Evolutionary conservation across 2,888 invertebrate genomes (phyloP).

Genomic region (Ectemnius lituratus): DNA sequence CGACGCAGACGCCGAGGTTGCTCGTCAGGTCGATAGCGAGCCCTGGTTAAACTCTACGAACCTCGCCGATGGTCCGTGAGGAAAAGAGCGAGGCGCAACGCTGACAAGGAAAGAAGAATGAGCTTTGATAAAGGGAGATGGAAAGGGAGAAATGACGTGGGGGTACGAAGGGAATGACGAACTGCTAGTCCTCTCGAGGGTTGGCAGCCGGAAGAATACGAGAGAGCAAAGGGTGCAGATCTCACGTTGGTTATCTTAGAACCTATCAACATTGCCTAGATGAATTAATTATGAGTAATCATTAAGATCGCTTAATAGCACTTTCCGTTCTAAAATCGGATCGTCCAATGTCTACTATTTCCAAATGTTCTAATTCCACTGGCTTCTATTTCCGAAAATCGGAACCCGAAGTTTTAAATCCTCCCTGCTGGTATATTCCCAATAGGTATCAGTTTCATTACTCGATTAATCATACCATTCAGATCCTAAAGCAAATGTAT

Average conservation of each 20-base stretch:
- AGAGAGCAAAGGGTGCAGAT: slow-evolving; percentile 12
- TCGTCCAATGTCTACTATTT: slow-evolving; percentile 43
- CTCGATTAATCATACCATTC: no score
- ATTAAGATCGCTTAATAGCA: slow-evolving; percentile 60
- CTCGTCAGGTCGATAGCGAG: slow-evolving; percentile 76
- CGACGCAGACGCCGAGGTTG: slow-evolving; percentile 73
- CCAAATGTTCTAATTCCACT: slow-evolving; percentile 22
- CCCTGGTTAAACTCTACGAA: slow-evolving; percentile 75
- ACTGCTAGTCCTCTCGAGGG: slow-evolving; percentile 16
- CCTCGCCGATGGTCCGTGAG: slow-evolving; percentile 69
- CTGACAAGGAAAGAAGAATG: slow-evolving; percentile 20
- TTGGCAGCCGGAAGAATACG: not conserved
- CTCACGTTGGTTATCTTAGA: slow-evolving; percentile 30
- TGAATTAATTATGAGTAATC: slow-evolving; percentile 71
- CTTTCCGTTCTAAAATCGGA: slow-evolving; percentile 62
- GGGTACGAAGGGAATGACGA: slow-evolving; percentile 14
- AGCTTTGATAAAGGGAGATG: slow-evolving; percentile 13
- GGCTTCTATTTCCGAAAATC: no score
- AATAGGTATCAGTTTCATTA: no score
- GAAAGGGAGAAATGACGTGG: slow-evolving; percentile 11
- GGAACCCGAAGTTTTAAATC: no score
- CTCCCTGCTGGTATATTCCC: no score
- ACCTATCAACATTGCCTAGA: slow-evolving; percentile 54
- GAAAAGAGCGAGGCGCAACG: slow-evolving; percentile 48
- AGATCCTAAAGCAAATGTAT: no score